Conservation (phyloP, 2,797 vertebrate genomes). For the Rhynchonycteris naso region DNA sequence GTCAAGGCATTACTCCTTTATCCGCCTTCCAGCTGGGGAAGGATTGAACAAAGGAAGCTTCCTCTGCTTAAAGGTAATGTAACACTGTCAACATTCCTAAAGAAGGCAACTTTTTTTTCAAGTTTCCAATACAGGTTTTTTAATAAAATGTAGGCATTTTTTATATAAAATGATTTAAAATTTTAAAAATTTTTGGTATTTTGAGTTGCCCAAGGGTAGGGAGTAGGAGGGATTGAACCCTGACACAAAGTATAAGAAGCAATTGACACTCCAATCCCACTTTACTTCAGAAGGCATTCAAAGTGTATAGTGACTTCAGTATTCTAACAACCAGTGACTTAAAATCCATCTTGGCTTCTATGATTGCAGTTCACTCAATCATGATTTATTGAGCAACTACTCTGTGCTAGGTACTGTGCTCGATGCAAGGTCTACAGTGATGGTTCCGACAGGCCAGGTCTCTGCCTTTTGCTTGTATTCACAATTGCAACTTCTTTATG, state of each 20-base stretch:
- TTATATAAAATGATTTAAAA: background rate
- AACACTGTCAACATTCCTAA: background rate
- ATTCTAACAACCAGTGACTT: background rate
- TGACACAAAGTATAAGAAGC: background rate
- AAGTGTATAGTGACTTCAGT: background rate
- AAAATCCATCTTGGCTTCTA: background rate
- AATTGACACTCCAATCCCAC: background rate
- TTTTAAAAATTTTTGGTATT: background rate
- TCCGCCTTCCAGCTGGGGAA: background rate
- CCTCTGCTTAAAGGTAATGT: background rate
- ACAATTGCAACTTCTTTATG: background rate
- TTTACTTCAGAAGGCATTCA: background rate
- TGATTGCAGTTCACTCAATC: background rate
- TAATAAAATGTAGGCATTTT: slow-evolving; percentile 2
- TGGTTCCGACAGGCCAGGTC: background rate
- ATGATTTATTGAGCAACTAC: background rate
- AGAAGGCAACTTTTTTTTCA: background rate
- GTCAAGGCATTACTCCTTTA: background rate
- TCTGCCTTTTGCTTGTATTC: background rate
- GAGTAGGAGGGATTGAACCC: too few species aligned
- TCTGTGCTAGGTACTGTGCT: background rate
- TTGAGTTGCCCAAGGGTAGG: background rate
- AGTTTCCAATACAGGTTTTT: background rate
- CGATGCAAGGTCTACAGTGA: background rate
- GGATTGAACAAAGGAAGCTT: background rate